A percentile compares a stretch with the other conserved stretches of the same genome.
phyloP scores from a whole-genome alignment of 2,797 vertebrate genomes.

The Okamejei kenojei region DNA sequence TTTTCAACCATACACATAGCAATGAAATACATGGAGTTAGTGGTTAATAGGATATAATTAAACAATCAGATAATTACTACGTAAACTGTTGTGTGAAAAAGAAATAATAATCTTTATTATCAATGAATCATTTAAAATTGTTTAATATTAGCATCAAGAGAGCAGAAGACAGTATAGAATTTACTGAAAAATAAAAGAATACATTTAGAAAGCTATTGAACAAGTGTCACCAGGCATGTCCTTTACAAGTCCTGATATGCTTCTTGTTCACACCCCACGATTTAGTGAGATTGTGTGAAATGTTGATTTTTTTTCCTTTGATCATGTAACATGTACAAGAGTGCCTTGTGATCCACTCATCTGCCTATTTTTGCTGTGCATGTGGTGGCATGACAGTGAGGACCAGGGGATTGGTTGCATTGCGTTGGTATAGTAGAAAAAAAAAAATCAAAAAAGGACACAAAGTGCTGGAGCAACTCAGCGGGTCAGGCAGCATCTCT shows the following conservation, averaged over 20 bases:
- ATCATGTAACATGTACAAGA: not conserved
- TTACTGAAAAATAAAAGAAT: not conserved
- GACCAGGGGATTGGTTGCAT: slow-evolving; percentile 4
- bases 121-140: not conserved
- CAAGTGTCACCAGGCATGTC: not conserved
- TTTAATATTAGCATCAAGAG: not conserved
- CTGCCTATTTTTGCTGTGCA: not conserved
- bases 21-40: slow-evolving; percentile 1
- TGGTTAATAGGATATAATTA: not conserved
- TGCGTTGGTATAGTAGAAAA: not conserved
- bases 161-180: not conserved
- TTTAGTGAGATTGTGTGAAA: not conserved
- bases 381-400: not conserved
- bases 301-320: not conserved
- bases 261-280: not conserved
- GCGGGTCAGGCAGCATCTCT: too few relatives aligned
- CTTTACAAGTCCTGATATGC: not conserved
- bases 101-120: not conserved
- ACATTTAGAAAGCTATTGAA: not conserved
- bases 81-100: not conserved
- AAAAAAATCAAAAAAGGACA: not conserved
- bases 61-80: slow-evolving; percentile 13
- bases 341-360: not conserved
- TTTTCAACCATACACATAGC: not conserved
- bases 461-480: too few relatives aligned